Percentiles rank a stretch among this genome's conserved stretches.
phyloP scores from a whole-genome alignment of 2,113 vertebrate genomes.

The Callionymus lyra region DNA sequence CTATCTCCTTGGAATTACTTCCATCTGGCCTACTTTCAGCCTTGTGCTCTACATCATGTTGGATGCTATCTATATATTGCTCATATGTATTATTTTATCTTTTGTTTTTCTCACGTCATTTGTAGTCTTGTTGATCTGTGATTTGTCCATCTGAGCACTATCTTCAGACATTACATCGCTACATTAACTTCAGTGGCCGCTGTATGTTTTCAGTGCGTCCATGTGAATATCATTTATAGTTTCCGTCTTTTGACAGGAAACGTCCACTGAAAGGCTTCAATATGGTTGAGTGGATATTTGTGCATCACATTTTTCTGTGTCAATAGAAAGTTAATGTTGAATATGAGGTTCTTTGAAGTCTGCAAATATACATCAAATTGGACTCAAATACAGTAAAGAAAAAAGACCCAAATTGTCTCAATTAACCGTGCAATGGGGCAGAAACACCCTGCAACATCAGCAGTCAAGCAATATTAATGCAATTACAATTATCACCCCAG shows the following conservation, averaged over 20 bases:
- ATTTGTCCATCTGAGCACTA: constrained; percentile 2
- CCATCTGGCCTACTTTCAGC: constrained; percentile 67
- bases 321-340: too few species aligned
- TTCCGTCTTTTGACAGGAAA: too few species aligned
- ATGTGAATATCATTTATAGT: constrained; percentile 25
- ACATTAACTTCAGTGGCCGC: constrained; percentile 22
- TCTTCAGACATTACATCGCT: constrained; percentile 16
- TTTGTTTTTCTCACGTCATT: constrained; percentile 17
- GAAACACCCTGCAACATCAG: constrained; percentile 31
- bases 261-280: too few species aligned
- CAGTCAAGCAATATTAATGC: constrained; percentile 40
- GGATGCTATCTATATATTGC: constrained; percentile 44
- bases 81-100: constrained; percentile 22
- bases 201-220: constrained; percentile 33
- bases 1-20: constrained; percentile 56
- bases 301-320: too few species aligned
- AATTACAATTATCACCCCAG: constrained; percentile 36
- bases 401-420: constrained; percentile 29
- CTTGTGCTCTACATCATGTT: constrained; percentile 43
- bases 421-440: constrained; percentile 33
- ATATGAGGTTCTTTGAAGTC: too few species aligned
- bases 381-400: constrained; percentile 3
- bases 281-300: too few species aligned
- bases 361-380: not conserved
- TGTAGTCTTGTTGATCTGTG: constrained; percentile 17